Evolutionary conservation across 2,888 invertebrate genomes (phyloP), one percentile per base, ranked within the genome.

Genomic region (Graphium colonna): DNA sequence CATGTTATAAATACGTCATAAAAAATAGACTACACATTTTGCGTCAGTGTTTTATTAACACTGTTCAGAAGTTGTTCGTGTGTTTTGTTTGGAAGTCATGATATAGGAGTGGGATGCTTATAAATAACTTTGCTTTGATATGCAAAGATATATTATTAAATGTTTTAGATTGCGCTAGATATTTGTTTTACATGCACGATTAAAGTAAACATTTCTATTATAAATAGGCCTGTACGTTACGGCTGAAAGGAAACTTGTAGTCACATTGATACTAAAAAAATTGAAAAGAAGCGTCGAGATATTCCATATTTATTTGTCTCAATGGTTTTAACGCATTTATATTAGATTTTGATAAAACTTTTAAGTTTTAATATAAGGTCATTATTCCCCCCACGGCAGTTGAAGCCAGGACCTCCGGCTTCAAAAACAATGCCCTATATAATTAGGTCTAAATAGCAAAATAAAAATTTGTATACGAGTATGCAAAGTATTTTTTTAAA

Each of bases 1-100:
- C 43, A 38, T 40, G 45, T 31, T 12, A 13, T 15, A 21, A 12
- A 31, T 15, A 44, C 54, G 49, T 54, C 54, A 54, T 54, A 44
- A 54, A 49, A 40, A 8, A 4, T 18, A 15, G 26, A 16, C 43
- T 36, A 43, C 21, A 50, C 12, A 18, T 17, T 13, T 28, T 31
- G 18, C 40, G 18, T 21, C 12, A 21, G 8, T 9, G 15, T 46
- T 41, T 33, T 52, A 44, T 36, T 50, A 40, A n/a, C 45, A 1
- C 10, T 12, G 45, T 31, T 40, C 18, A 33, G 31, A 44, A 26
- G 26, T 16, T n/a, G 43, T 12, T 36, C 4, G 13, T 4, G 18
- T 51, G 45, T 51, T 51, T 45, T 40, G 40, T 33, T 45, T 51
- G 18, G 51, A 5, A 39, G 17, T 21, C 16, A 45, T 39, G 36